Base-by-base conservation (phyloP, 2,888 invertebrate genomes). In the Oscheius onirici region DNA sequence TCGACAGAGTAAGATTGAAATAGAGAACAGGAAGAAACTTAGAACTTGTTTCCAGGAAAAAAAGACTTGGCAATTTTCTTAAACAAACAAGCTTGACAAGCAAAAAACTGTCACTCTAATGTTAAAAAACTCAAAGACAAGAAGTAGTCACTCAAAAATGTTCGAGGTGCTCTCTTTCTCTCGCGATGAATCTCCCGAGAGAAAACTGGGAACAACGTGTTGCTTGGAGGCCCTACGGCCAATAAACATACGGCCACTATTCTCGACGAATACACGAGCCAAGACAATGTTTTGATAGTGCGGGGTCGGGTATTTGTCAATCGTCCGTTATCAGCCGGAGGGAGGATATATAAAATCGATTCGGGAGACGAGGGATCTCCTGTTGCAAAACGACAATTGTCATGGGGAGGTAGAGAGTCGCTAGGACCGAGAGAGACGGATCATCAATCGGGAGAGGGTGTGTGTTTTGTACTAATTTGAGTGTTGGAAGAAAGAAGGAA, bases 361-460 rank as follows among this genome's bases (percentile, higher is more conserved):
- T 26, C 55, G 26, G 26, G 60, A 17, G 22, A 11, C 44, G 28
- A 46, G 61, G 63, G 34, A 34, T 34, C 63, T 63, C 63, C 26
- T 63, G 63, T 63, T 63, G 63, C 63, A 63, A n/a, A 63, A 63
- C 63, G 63, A 63, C 63, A 63, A 63, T 63, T 63, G 63, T 26
- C 60, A 60, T n/a, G 11, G 20, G 20, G 20, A 20, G 20, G 46
- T 8, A 28, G 55, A 24, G 55, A 55, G n/a, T n/a, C n/a, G n/a
- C n/a, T n/a, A n/a, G n/a, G n/a, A n/a, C n/a, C n/a, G n/a, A n/a
- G n/a, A n/a, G n/a, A 5, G 20, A 3, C 58, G 6, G 58, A 41
- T 41, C 58, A 58, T 58, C 58, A 58, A 58, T 58, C 41, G 43
- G 26, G n/a, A 26, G 55, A 55, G 22, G 55, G 8, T 34, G 28